Evolutionary conservation across 1,140 invertebrate genomes (phyloP), one percentile per base, ranked within the genome.

Genomic region (Ruditapes philippinarum): DNA sequence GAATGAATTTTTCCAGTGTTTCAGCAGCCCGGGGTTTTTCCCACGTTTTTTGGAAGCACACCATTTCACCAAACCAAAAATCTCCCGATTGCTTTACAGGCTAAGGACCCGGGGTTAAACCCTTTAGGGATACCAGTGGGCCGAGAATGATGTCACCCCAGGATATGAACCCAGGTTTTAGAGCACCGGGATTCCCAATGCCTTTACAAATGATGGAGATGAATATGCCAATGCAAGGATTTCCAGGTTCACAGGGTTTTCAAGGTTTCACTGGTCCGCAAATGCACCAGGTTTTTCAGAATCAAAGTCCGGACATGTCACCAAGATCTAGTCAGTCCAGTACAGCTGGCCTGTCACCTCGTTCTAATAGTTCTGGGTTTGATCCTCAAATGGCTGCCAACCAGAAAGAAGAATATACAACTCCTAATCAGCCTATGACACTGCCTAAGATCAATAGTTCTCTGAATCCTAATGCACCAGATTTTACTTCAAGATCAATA

Each of bases 381-480:
- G 76, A 79, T 79, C 70, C 86, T 12, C 42, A 73, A 33, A 68
- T 78, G 25, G 45, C 74, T 22, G 60, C 74, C 62, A 89, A 85
- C 87, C 94, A 94, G 62, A 95, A 94, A 74, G 93, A 95, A 74
- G 94, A 95, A 89, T 95, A 95, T 91, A 91, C 95, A 88, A 92
- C 96, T 94, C 79, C 96, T 94, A 74, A 94, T 70, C 93, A 95
- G 80, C 95, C 95, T 33, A 95, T 95, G 95, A 96, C 95, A 22
- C 91, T 95, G 70, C 95, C 95, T 11, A 94, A 95, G 74, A 95
- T 96, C 40, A 95, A 96, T 87, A 98, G 98, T 49, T 97, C 98
- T 74, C 96, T 98, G 74, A 98, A 98, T 96, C 98, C 98, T 0
- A 97, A 98, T 93, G 98, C 98, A 28, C 98, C 98, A 1, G 98